Conservation (phyloP, 2,888 invertebrate genomes). For the Epinotia ramella region DNA sequence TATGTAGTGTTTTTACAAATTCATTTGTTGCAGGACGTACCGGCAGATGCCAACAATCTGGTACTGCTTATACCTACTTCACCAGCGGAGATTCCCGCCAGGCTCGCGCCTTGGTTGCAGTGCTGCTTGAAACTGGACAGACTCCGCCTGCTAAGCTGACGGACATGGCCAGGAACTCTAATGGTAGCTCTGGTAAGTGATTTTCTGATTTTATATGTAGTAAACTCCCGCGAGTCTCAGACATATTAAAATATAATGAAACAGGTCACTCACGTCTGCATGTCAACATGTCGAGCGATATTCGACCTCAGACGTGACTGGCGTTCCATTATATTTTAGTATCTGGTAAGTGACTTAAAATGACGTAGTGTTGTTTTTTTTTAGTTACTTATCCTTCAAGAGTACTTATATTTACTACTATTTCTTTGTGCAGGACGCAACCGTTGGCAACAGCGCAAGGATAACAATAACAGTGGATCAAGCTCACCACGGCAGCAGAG, state of each 20-base stretch:
- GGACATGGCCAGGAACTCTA: conserved; percentile 88
- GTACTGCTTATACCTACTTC: conserved; percentile 99
- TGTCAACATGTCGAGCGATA: too few relatives aligned
- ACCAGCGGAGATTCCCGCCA: conserved; percentile 96
- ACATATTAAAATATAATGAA: too few relatives aligned
- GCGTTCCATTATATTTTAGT: too few relatives aligned
- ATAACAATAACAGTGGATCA: conserved; percentile 79
- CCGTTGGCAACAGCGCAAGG: conserved; percentile 87
- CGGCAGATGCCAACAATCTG: conserved; percentile 95
- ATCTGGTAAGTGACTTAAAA: conserved; percentile 59
- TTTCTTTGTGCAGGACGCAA: conserved; percentile 74
- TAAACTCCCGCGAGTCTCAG: too few relatives aligned
- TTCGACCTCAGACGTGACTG: too few relatives aligned
- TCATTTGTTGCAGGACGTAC: conserved; percentile 87
- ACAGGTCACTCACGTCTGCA: too few relatives aligned
- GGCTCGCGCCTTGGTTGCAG: conserved; percentile 95
- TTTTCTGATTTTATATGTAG: conserved; percentile 6
- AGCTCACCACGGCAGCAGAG: conserved; percentile 82
- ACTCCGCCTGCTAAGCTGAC: conserved; percentile 91
- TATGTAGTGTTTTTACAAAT: background rate
- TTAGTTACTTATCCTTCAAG: background rate
- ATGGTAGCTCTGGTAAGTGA: conserved; percentile 75
- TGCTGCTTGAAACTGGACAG: conserved; percentile 97
- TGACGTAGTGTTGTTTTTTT: background rate
- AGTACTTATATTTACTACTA: conserved; percentile 43